These are phyloP conservation scores for Camelus bactrianus DNA, from an alignment of 2,113 vertebrate species.

Conservation along the genomic window DNA sequence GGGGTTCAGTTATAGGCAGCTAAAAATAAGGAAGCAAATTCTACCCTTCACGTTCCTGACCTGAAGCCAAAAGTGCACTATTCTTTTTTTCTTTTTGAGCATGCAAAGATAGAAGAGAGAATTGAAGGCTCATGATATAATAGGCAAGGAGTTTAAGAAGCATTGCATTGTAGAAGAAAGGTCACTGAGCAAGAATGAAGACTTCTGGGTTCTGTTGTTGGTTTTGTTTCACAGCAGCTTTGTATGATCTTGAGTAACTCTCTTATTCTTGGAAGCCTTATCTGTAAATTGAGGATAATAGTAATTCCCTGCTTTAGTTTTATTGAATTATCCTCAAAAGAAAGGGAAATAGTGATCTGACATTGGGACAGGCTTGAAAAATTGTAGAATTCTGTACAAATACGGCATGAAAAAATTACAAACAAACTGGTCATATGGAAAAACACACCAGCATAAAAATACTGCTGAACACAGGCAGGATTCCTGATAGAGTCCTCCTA, in stretches of 20 bases:
- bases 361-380: not conserved
- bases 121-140: not conserved
- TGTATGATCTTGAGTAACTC: not conserved
- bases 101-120: not conserved
- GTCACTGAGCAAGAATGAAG: not conserved
- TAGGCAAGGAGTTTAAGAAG: not conserved
- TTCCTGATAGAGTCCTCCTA: not conserved
- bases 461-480: not conserved
- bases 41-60: not conserved
- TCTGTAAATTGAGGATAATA: not conserved
- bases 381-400: not conserved
- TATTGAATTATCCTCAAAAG: not conserved
- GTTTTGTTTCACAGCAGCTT: not conserved
- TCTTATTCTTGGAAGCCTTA: not conserved
- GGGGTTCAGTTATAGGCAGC: not conserved
- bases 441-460: not conserved
- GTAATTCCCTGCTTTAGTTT: not conserved
- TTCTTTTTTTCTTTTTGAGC: not conserved
- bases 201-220: not conserved
- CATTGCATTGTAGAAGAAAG: not conserved
- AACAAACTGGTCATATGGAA: not conserved
- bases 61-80: not conserved
- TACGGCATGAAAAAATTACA: not conserved
- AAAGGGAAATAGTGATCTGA: not conserved
- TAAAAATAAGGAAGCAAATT: slow-evolving; percentile 41